Percentiles rank a stretch among this genome's conserved stretches.
These are phyloP conservation scores for Allygus modestus DNA, from an alignment of 2,888 invertebrate genomes.

Conservation along the genomic window DNA sequence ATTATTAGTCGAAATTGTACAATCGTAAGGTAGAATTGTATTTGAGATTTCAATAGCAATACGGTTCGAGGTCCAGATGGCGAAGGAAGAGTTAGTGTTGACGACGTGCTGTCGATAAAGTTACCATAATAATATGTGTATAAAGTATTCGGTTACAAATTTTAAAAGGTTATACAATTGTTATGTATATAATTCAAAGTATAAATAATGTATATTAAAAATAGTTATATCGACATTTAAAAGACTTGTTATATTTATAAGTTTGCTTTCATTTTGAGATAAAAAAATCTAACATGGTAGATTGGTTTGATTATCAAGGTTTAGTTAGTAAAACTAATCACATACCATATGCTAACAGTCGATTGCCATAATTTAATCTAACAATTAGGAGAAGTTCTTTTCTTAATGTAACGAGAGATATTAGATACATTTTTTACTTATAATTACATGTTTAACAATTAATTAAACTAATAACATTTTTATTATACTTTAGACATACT, in stretches of 20 bases:
- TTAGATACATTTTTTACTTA: too few species aligned
- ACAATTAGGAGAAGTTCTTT: too few species aligned
- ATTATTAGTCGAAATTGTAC: constrained; percentile 43
- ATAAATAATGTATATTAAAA: constrained; percentile 20
- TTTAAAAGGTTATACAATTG: not conserved
- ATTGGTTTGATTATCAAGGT: too few species aligned
- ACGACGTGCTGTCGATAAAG: constrained; percentile 32
- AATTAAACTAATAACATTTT: too few species aligned
- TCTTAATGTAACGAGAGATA: too few species aligned
- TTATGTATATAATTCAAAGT: constrained; percentile 7
- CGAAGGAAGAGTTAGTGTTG: not conserved
- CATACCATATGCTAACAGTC: too few species aligned
- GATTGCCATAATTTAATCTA: too few species aligned
- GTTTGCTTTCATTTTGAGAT: too few species aligned
- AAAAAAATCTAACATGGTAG: too few species aligned
- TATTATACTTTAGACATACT: too few species aligned
- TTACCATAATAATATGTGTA: constrained; percentile 23
- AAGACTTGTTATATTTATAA: not conserved
- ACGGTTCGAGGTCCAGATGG: not conserved
- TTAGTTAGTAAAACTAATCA: too few species aligned
- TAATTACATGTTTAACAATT: too few species aligned
- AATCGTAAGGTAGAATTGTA: constrained; percentile 11
- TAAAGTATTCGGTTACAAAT: not conserved
- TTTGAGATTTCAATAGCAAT: constrained; percentile 46
- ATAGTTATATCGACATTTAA: not conserved